These are phyloP conservation scores for Pegoplata infirma DNA, from an alignment of 2,888 invertebrate genomes.

Conservation along the genomic window DNA sequence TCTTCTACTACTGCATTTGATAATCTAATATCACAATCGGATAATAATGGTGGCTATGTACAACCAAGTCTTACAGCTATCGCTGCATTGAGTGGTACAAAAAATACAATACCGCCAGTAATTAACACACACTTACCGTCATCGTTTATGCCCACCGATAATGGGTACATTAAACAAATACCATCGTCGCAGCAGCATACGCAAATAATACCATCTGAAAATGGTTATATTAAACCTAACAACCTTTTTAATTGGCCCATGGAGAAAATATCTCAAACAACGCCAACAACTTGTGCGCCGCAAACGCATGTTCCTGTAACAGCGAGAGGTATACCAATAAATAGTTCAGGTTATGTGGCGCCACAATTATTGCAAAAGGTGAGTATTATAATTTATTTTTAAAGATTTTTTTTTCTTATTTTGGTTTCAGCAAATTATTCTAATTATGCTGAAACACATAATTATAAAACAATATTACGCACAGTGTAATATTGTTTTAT, in stretches of 20 bases:
- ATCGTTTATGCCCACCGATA: constrained; percentile 41
- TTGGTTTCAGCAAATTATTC: too few species aligned
- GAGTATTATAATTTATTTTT: constrained; percentile 9
- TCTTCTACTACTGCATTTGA: constrained; percentile 13
- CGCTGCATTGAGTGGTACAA: constrained; percentile 11
- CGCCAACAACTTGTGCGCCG: not conserved
- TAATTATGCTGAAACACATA: too few species aligned
- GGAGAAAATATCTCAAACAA: constrained; percentile 4
- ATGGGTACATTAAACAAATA: constrained; percentile 57
- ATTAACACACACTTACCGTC: constrained; percentile 21
- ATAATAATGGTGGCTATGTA: constrained; percentile 30
- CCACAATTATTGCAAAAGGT: constrained; percentile 64
- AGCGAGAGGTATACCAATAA: constrained; percentile 25
- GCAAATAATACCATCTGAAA: constrained; percentile 49
- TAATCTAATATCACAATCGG: constrained; percentile 25
- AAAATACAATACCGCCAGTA: not conserved
- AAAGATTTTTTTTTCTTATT: not conserved
- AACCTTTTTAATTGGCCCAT: constrained; percentile 56
- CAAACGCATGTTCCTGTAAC: constrained; percentile 5
- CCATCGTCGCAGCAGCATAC: constrained; percentile 10
- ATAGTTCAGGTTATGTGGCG: constrained; percentile 65
- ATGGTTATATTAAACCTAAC: constrained; percentile 63
- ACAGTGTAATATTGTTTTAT: too few species aligned
- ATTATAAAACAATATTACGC: too few species aligned
- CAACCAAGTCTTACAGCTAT: constrained; percentile 23